These are phyloP conservation scores for Diploscapter pachys DNA, from an alignment of 1,140 invertebrate species.

Conservation along the genomic window DNA sequence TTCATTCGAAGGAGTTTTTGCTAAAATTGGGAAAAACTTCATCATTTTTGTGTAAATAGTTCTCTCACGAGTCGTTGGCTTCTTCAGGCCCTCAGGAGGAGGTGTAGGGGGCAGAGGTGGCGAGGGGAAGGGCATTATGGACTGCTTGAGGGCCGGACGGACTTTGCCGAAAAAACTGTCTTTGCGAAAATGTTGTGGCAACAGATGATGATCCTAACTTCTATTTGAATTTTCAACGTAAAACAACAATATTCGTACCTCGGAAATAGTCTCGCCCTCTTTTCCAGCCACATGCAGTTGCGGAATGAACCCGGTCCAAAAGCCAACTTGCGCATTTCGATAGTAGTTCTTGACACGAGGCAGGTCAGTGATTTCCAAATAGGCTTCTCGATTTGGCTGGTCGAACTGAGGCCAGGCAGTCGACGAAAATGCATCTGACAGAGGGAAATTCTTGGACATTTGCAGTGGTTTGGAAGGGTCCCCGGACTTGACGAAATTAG, in stretches of 20 bases:
- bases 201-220: slow-evolving; percentile 59
- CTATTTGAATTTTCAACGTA: no score
- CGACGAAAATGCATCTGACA: slow-evolving; percentile 54
- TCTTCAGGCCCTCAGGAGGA: slow-evolving; percentile 40
- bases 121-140: slow-evolving; percentile 59
- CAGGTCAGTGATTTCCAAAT: slow-evolving; percentile 53
- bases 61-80: slow-evolving; percentile 26
- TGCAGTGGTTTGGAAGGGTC: slow-evolving; percentile 52
- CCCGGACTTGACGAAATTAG: slow-evolving; percentile 94
- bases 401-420: slow-evolving; percentile 55
- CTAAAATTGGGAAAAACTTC: not conserved
- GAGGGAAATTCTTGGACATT: slow-evolving; percentile 46
- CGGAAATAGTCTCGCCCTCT: slow-evolving; percentile 69
- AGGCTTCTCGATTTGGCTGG: slow-evolving; percentile 51
- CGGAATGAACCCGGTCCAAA: slow-evolving; percentile 91
- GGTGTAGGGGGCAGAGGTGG: slow-evolving; percentile 52
- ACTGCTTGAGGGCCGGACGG: slow-evolving; percentile 48
- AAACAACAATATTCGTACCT: slow-evolving; percentile 36
- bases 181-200: slow-evolving; percentile 68
- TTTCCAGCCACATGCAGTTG: slow-evolving; percentile 77
- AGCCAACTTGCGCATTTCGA: slow-evolving; percentile 85
- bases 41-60: not conserved
- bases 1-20: slow-evolving; percentile 4
- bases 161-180: slow-evolving; percentile 54
- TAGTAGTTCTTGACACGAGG: slow-evolving; percentile 76